Percentiles rank a stretch among this genome's conserved stretches.
Conservation (phyloP, 2,113 vertebrate genomes). For the Calypte anna region DNA sequence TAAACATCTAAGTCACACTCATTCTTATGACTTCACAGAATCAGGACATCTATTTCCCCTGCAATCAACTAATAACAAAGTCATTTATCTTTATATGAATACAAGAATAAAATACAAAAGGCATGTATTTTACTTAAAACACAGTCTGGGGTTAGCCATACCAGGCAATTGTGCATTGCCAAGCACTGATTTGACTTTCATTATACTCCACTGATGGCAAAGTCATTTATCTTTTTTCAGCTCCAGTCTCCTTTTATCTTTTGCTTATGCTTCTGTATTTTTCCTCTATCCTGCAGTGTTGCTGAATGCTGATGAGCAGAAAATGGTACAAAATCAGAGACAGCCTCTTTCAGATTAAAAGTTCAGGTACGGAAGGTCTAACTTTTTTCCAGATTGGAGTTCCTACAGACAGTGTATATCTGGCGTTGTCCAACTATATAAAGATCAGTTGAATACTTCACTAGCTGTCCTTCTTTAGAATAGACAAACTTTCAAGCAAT, state of each 20-base stretch:
- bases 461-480: background rate
- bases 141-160: conserved; percentile 48
- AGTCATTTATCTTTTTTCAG: conserved; percentile 65
- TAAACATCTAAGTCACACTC: background rate
- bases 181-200: conserved; percentile 69
- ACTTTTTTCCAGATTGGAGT: background rate
- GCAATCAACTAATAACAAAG: conserved; percentile 69
- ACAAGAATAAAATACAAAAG: conserved; percentile 69
- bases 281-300: conserved; percentile 21
- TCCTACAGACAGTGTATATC: background rate
- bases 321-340: conserved; percentile 37
- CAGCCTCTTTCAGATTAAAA: conserved; percentile 34
- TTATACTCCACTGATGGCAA: conserved; percentile 46
- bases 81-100: conserved; percentile 71
- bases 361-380: background rate
- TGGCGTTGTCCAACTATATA: background rate
- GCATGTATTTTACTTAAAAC: conserved; percentile 72
- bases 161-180: conserved; percentile 32
- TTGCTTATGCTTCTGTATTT: conserved; percentile 49
- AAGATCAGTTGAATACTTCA: background rate
- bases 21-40: background rate
- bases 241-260: conserved; percentile 64
- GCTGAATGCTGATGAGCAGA: conserved; percentile 68
- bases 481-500: conserved; percentile 14
- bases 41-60: conserved; percentile 54